Base-by-base conservation (phyloP, 2,888 invertebrate species). In the Furcula furcula region DNA sequence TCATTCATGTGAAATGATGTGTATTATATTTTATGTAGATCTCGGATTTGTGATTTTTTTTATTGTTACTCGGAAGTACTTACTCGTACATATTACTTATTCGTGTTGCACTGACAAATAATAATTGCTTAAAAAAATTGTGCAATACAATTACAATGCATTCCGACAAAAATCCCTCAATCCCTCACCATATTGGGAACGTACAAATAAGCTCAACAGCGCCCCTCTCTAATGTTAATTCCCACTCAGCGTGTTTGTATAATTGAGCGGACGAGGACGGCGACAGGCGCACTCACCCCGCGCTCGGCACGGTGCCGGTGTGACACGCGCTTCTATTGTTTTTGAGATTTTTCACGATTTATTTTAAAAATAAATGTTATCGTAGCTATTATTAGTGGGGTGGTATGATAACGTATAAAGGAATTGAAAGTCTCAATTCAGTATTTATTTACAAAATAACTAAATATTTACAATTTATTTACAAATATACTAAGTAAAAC, bases 81-180 rank as follows among this genome's bases (percentile, higher is more conserved):
- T n/a, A n/a, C n/a, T n/a, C n/a, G n/a, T n/a, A n/a, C n/a, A n/a
- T n/a, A n/a, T n/a, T n/a, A n/a, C n/a, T n/a, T n/a, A n/a, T n/a
- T n/a, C n/a, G n/a, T n/a, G n/a, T n/a, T n/a, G n/a, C n/a, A n/a
- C n/a, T n/a, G n/a, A 19, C 7, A 7, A 19, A 19, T 6, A 6
- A 6, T 19, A 4, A 19, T 9, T 23, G 32, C 28, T 23, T 22
- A n/a, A 22, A 15, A 31, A 27, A 29, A 34, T 12, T 21, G 25
- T 19, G 15, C 26, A 14, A 26, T 34, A 15, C 7, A 9, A n/a
- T 33, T 16, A 22, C n/a, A 34, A 10, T 29, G 9, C 27, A 40
- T 1, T 4, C n/a, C n/a, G n/a, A 10, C 21, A 21, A 10, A 12
- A 26, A 26, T 26, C 7, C n/a, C 28, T 3, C 9, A 18, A 28